These are phyloP conservation scores for Notodonta ziczac DNA, from an alignment of 2,888 invertebrate genomes.

Conservation along the genomic window DNA sequence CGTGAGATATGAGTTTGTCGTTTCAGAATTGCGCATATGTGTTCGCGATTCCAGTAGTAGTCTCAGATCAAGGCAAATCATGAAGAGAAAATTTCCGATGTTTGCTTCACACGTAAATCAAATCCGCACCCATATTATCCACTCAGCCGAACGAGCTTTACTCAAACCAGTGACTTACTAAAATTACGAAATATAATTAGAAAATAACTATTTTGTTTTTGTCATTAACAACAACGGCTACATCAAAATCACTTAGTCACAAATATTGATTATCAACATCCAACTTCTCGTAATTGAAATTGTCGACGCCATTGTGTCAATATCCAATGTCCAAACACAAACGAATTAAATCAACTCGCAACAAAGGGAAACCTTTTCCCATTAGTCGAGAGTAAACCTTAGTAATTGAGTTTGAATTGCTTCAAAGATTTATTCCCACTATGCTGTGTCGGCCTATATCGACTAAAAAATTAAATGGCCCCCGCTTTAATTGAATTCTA, in stretches of 20 bases:
- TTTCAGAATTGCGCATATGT: no score
- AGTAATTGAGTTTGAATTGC: constrained; percentile 81
- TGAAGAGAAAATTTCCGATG: no score
- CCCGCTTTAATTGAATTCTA: constrained; percentile 63
- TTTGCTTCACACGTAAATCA: no score
- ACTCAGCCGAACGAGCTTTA: no score
- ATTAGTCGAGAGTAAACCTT: constrained; percentile 75
- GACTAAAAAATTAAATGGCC: constrained; percentile 57
- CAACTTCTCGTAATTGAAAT: constrained; percentile 22
- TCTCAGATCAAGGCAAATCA: no score
- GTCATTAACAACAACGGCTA: not conserved
- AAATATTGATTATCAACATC: not conserved
- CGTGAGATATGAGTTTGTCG: no score
- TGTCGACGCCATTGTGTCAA: constrained; percentile 48
- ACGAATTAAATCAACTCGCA: constrained; percentile 67
- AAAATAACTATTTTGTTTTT: not conserved
- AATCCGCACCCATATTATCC: no score
- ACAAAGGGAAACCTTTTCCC: constrained; percentile 73
- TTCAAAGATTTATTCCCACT: constrained; percentile 76
- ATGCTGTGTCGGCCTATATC: constrained; percentile 55
- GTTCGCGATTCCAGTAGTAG: no score
- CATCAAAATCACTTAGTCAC: not conserved
- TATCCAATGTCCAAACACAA: constrained; percentile 62
- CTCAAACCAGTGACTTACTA: no score
- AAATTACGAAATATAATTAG: no score